A percentile compares a stretch with the other conserved stretches of the same genome.
Conservation (phyloP, 1,140 invertebrate species). For the Plectrocnemia conspersa region DNA sequence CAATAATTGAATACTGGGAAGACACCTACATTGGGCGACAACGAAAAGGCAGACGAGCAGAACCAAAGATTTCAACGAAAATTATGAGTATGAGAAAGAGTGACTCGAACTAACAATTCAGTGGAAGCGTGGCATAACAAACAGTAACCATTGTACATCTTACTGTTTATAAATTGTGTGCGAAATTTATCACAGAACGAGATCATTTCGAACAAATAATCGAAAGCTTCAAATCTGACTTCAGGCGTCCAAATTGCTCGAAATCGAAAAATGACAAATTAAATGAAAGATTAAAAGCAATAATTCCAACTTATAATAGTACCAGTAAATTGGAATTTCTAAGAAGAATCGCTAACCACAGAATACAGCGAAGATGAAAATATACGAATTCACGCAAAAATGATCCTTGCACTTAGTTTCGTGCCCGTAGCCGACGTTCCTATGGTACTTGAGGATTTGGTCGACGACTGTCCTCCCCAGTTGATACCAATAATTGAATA, state of each 20-base stretch:
- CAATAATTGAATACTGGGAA: neutral
- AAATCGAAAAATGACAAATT: no score
- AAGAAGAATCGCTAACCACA: no score
- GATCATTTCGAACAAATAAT: neutral
- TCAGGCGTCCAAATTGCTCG: no score
- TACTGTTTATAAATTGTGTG: no score
- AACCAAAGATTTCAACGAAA: slow-evolving; percentile 1
- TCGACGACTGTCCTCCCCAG: slow-evolving; percentile 2
- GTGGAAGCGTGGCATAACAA: no score
- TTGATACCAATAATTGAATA: neutral
- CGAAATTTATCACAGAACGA: neutral
- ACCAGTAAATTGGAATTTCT: no score
- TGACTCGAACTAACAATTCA: no score
- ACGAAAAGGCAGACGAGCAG: slow-evolving; percentile 1
- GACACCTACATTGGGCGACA: neutral
- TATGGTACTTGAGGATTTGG: slow-evolving; percentile 12
- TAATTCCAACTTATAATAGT: no score
- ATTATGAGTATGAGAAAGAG: slow-evolving; percentile 9
- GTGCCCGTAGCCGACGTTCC: slow-evolving; percentile 11
- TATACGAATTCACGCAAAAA: slow-evolving; percentile 8
- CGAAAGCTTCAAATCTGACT: neutral
- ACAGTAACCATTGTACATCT: no score
- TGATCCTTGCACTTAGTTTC: slow-evolving; percentile 14
- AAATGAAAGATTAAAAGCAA: no score
- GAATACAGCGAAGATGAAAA: slow-evolving; percentile 15